These are phyloP conservation scores for Muntiacus reevesi DNA, from an alignment of 2,113 vertebrate species.

Conservation along the genomic window DNA sequence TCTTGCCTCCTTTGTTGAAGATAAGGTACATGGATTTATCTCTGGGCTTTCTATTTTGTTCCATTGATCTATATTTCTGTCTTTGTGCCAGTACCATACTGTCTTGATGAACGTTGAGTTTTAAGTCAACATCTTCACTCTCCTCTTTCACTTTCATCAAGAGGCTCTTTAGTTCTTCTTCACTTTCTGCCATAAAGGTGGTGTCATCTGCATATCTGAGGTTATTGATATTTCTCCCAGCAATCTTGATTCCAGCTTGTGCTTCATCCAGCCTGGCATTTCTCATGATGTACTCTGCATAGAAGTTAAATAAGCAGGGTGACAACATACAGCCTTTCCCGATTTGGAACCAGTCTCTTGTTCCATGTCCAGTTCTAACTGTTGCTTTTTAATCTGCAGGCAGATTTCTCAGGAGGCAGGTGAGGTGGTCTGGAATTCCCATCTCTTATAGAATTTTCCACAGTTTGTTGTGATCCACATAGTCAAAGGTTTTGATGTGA, in stretches of 20 bases:
- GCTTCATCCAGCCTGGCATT: background rate
- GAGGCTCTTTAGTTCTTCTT: background rate
- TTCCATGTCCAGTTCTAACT: background rate
- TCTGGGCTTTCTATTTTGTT: too few relatives aligned
- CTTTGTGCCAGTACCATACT: too few relatives aligned
- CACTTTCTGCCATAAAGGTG: background rate
- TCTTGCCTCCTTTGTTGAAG: too few relatives aligned
- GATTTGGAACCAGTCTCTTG: background rate
- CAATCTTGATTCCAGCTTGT: background rate
- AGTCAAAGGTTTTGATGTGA: background rate
- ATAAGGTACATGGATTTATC: too few relatives aligned
- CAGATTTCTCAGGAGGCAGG: background rate
- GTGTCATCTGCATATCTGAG: background rate
- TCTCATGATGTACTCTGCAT: background rate
- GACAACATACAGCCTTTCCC: background rate
- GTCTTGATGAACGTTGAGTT: background rate
- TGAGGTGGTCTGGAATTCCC: background rate
- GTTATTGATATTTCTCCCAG: background rate
- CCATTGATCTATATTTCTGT: too few relatives aligned
- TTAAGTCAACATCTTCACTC: background rate
- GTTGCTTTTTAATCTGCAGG: background rate
- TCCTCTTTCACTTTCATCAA: background rate
- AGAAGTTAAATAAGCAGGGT: background rate
- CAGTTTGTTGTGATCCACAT: background rate
- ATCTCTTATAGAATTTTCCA: background rate